phyloP scores from a whole-genome alignment of 2,113 vertebrate species.

The Ariopsis seemanni region DNA sequence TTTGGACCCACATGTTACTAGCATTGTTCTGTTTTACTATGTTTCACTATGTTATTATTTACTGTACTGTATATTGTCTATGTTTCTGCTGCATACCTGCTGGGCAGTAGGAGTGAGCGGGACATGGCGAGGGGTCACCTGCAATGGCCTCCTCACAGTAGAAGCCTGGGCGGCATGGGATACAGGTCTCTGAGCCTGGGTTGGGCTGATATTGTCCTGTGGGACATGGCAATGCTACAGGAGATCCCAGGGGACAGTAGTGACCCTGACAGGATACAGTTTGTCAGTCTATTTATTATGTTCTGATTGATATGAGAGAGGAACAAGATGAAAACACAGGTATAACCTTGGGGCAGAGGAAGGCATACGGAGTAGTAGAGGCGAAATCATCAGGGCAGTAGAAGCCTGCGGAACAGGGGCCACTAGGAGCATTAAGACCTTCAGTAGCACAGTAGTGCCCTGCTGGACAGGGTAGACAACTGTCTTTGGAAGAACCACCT shows the following conservation, averaged over 20 bases:
- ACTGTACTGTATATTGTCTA: neutral
- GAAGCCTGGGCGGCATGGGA: constrained; percentile 82
- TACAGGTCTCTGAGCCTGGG: constrained; percentile 75
- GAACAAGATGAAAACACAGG: neutral
- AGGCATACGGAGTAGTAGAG: constrained; percentile 71
- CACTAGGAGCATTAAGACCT: constrained; percentile 74
- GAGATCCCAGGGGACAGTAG: constrained; percentile 78
- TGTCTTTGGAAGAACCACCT: constrained; percentile 80
- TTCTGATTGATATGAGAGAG: constrained; percentile 6
- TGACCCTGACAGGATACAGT: constrained; percentile 77
- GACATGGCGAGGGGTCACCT: constrained; percentile 76
- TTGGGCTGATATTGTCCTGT: constrained; percentile 84
- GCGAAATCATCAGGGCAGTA: constrained; percentile 80
- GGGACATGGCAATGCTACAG: constrained; percentile 75
- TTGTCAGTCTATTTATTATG: constrained; percentile 20
- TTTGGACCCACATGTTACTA: neutral
- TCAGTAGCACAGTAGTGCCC: constrained; percentile 80
- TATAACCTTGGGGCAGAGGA: constrained; percentile 84
- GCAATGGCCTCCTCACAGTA: constrained; percentile 82
- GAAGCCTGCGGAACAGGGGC: constrained; percentile 77
- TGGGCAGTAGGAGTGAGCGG: constrained; percentile 84
- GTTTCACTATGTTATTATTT: too few relatives aligned
- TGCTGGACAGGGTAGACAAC: constrained; percentile 78
- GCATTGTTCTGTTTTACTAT: neutral
- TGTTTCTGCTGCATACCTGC: constrained; percentile 69